A percentile compares a stretch with the other conserved stretches of the same genome.
phyloP scores from a whole-genome alignment of 2,113 vertebrate species.

The Xyliphius kryptos region DNA sequence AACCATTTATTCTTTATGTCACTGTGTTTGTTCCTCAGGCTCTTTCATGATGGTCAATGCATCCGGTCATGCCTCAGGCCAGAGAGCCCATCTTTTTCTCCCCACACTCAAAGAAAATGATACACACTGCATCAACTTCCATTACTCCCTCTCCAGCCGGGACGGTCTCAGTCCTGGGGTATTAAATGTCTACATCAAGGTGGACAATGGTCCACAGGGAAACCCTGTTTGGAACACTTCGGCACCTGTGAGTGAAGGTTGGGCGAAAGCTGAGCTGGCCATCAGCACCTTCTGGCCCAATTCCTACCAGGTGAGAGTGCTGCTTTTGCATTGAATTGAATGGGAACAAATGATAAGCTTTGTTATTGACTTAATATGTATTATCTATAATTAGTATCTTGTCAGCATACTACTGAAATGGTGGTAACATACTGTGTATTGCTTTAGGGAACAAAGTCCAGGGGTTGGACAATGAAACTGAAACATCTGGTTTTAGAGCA shows the following conservation, averaged over 20 bases:
- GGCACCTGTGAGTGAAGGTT: conserved; percentile 80
- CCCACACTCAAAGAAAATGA: conserved; percentile 93
- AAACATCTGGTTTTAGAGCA: too few species aligned
- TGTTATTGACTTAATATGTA: too few species aligned
- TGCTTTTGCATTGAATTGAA: background rate
- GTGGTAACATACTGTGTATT: too few species aligned
- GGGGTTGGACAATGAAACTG: too few species aligned
- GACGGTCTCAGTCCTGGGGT: conserved; percentile 88
- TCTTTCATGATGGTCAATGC: conserved; percentile 96
- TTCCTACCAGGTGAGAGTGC: conserved; percentile 82
- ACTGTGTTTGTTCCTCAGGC: conserved; percentile 57
- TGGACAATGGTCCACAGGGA: conserved; percentile 81
- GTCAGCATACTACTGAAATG: too few species aligned
- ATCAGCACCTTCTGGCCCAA: conserved; percentile 98
- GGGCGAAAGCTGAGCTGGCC: conserved; percentile 92
- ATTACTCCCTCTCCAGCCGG: conserved; percentile 89
- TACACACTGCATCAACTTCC: conserved; percentile 97
- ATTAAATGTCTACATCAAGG: conserved; percentile 78
- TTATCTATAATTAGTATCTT: too few species aligned
- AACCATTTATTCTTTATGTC: background rate
- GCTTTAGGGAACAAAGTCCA: too few species aligned
- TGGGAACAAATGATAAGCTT: too few species aligned
- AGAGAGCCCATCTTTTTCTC: conserved; percentile 82
- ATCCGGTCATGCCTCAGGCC: conserved; percentile 81
- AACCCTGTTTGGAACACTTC: conserved; percentile 85